Base-by-base conservation (phyloP, 2,113 vertebrate species). In the Silurus meridionalis region DNA sequence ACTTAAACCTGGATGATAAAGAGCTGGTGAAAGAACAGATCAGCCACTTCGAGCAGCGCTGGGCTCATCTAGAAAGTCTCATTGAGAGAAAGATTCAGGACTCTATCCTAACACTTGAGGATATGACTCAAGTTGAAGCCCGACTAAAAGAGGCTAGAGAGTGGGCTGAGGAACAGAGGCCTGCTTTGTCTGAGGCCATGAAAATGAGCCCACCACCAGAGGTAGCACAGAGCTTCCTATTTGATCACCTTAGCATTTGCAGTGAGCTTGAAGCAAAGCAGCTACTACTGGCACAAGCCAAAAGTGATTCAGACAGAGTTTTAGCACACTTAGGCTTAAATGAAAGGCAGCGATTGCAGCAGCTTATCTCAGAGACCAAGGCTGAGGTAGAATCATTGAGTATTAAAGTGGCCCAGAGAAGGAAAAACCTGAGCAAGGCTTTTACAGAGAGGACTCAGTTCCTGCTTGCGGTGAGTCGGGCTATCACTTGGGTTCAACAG, bases 361-460 rank as follows among this genome's bases (percentile, higher is more conserved):
- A 96, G 90, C 93, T 94, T 0, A 95, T 98, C 52, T 94, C 93
- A 5, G 96, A 96, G 79, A 96, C 97, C 2, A 97, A 99, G 86
- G 92, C 92, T 66, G 97, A 97, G 0, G 92, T 98, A 86, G 95
- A 94, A 63, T 94, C 94, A 66, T 95, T 99, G 75, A 96, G 95
- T 0, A 90, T 96, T 86, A 93, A 96, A 25, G 96, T 98, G 61
- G 92, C 95, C 46, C 97, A 98, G 90, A 94, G 97, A 78, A 96
- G 96, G 87, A 98, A 96, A 88, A 96, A 99, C 88, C 91, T 99
- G 57, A 98, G 97, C 89, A 99, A 99, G 91, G 96, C 96, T 58
- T 92, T 99, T 75, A 98, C 97, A 10, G 97, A 99, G 94, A 97
- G 97, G 75, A 96, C 95, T 0, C 98, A 98, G 92, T 99, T 99